Conservation (phyloP, 2,113 vertebrate genomes). For the Campylomormyrus numenius region DNA sequence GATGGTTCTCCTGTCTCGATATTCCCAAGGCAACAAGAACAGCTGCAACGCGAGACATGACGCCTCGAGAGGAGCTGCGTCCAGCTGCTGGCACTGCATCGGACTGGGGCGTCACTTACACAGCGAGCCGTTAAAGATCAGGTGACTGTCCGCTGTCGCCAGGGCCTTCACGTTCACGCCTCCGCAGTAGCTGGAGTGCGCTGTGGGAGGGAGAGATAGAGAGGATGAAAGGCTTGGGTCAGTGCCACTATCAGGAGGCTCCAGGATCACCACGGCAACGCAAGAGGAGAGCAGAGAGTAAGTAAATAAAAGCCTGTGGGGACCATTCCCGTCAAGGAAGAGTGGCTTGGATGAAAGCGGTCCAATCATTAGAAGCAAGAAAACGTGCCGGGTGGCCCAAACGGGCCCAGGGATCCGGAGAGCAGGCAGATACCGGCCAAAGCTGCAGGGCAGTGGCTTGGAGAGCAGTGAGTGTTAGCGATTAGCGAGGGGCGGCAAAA, state of each 20-base stretch:
- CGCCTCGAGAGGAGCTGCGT: background rate
- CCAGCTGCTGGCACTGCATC: background rate
- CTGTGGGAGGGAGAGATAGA: constrained; percentile 64
- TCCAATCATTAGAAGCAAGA: background rate
- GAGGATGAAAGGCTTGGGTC: background rate
- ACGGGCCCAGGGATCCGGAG: background rate
- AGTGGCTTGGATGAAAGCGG: background rate
- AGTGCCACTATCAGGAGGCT: background rate
- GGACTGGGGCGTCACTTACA: constrained; percentile 65
- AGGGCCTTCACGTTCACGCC: constrained; percentile 70
- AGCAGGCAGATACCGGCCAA: background rate
- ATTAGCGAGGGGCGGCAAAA: background rate
- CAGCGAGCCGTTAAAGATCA: constrained; percentile 66
- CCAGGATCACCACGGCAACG: background rate
- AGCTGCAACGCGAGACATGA: background rate
- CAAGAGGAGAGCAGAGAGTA: background rate
- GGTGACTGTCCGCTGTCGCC: constrained; percentile 65
- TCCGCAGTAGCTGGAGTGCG: constrained; percentile 72
- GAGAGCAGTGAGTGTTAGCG: background rate
- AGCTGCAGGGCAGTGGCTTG: background rate
- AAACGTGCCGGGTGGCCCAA: background rate
- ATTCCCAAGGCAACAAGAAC: background rate
- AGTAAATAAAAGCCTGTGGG: background rate
- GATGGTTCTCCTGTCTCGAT: background rate
- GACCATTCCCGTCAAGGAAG: background rate